A percentile compares a stretch with the other conserved stretches of the same genome.
Conservation (phyloP, 2,797 vertebrate species). For the Peromyscus nudipes region DNA sequence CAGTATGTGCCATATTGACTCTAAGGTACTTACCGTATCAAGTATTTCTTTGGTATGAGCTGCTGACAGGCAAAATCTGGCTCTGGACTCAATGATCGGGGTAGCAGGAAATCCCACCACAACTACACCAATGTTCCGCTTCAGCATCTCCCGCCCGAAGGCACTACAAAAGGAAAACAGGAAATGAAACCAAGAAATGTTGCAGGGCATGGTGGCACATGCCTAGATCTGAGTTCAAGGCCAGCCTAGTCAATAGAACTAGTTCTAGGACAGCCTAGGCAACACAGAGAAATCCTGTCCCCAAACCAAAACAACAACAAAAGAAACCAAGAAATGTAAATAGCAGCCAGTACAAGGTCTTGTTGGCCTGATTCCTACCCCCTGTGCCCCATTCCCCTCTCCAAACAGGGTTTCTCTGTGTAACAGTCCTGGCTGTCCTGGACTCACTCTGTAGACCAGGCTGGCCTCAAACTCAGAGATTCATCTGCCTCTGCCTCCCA, state of each 20-base stretch:
- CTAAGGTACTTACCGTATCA: conserved; percentile 91
- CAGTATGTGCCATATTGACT: neutral
- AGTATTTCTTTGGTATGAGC: conserved; percentile 97
- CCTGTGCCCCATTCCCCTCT: too few species aligned
- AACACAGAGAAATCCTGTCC: neutral
- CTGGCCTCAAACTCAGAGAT: neutral
- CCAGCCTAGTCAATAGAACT: neutral
- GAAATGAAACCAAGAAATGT: neutral
- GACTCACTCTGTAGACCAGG: neutral
- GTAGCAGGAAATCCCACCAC: conserved; percentile 99
- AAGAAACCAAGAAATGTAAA: neutral
- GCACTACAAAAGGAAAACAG: conserved; percentile 89
- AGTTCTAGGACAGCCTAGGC: neutral
- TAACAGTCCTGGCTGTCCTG: neutral
- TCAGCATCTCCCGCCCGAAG: conserved; percentile 97
- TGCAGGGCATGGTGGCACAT: neutral
- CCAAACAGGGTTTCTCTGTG: neutral
- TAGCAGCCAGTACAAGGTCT: neutral
- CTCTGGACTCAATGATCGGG: conserved; percentile 97
- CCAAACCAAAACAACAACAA: neutral
- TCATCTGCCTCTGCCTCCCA: neutral
- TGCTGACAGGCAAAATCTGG: conserved; percentile 97
- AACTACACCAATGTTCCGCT: conserved; percentile 96
- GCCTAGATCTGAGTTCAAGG: neutral
- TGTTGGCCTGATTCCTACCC: neutral